Conservation (phyloP, 2,113 vertebrate species). For the Uria lomvia region DNA sequence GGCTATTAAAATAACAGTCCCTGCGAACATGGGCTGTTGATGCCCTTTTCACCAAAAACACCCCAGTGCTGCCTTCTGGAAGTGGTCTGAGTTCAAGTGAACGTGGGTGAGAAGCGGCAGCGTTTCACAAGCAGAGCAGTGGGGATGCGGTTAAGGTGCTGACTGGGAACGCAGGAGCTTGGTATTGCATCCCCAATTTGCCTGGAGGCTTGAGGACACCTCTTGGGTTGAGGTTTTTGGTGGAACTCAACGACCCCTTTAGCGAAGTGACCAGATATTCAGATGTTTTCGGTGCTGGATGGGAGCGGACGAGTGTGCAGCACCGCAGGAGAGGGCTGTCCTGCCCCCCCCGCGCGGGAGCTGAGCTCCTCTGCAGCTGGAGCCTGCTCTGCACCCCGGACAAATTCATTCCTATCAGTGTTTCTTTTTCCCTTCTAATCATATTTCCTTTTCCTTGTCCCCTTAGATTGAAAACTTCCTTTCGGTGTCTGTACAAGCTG, state of each 20-base stretch:
- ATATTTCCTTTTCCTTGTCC: neutral
- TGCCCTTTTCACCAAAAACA: neutral
- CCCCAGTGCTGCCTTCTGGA: neutral
- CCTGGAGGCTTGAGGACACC: neutral
- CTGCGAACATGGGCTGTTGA: neutral
- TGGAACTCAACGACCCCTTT: neutral
- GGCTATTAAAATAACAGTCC: neutral
- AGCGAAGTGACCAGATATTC: neutral
- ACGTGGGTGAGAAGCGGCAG: neutral
- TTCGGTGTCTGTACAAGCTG: neutral
- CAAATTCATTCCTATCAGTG: neutral
- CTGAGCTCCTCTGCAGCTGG: neutral
- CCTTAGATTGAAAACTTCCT: neutral
- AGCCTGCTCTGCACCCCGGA: accelerated
- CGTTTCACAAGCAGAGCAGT: neutral
- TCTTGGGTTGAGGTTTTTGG: neutral
- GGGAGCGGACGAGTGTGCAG: neutral
- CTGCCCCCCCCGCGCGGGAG: neutral
- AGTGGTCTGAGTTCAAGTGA: neutral
- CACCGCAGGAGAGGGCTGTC: neutral
- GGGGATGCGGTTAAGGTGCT: neutral
- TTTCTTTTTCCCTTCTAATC: neutral
- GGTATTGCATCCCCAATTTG: neutral
- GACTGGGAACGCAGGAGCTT: neutral
- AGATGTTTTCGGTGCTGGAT: neutral